phyloP scores from a whole-genome alignment of 1,140 invertebrate species.

The Sycophila sp. region DNA sequence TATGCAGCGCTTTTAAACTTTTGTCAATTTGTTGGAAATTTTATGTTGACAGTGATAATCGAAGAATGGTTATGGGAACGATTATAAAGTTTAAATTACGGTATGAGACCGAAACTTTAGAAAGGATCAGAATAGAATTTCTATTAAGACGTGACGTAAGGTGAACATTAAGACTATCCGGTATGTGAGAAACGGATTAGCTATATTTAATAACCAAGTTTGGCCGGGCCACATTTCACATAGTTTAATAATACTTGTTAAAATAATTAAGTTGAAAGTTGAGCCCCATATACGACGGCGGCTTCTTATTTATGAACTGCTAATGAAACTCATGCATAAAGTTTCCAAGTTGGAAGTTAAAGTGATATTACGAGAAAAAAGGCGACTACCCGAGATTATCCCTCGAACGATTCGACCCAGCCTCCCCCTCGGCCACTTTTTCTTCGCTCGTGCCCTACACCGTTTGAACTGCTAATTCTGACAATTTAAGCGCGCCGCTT shows the following conservation, averaged over 20 bases:
- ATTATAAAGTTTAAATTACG: too few species aligned
- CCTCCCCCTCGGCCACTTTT: too few species aligned
- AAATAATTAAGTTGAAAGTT: constrained; percentile 36
- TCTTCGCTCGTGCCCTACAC: not conserved
- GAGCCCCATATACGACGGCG: not conserved
- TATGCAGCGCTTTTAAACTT: too few species aligned
- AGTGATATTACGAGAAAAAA: not conserved
- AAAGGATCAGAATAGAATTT: too few species aligned
- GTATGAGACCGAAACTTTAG: too few species aligned
- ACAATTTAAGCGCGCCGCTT: not conserved
- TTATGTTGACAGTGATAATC: too few species aligned
- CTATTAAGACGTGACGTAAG: too few species aligned
- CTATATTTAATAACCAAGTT: constrained; percentile 19
- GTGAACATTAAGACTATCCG: not conserved
- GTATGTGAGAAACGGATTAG: constrained; percentile 13
- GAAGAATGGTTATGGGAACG: too few species aligned
- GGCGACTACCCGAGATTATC: not conserved
- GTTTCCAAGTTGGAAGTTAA: constrained; percentile 20
- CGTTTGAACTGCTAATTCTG: not conserved
- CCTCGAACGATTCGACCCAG: not conserved
- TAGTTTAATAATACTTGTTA: constrained; percentile 37
- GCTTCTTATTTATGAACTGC: constrained; percentile 31
- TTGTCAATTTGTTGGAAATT: too few species aligned
- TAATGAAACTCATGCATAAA: constrained; percentile 35
- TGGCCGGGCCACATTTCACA: not conserved